Evolutionary conservation across 2,113 vertebrate genomes (phyloP).

Genomic region (Amia ocellicauda): DNA sequence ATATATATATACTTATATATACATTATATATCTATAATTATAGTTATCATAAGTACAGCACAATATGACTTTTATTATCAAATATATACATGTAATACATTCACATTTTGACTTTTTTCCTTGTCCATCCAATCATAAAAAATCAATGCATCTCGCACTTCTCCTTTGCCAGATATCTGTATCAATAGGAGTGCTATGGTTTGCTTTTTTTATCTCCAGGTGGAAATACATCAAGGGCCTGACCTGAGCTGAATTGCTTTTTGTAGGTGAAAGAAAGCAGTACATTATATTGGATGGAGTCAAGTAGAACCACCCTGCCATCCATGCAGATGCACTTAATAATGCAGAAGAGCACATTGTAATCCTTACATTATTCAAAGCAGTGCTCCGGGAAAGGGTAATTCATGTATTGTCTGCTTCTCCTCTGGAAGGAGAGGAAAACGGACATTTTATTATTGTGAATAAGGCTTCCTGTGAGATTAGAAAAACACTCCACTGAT

Average conservation of each 20-base stretch:
- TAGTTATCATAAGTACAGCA: too few relatives aligned
- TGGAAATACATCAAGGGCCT: neutral
- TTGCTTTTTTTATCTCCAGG: neutral
- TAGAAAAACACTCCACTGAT: neutral
- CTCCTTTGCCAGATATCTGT: too few relatives aligned
- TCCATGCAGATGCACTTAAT: neutral
- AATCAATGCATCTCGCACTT: too few relatives aligned
- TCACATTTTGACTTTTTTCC: too few relatives aligned
- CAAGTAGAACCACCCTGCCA: neutral
- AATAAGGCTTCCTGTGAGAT: neutral
- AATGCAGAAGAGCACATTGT: neutral
- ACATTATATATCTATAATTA: too few relatives aligned
- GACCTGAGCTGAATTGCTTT: neutral
- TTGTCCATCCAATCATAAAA: too few relatives aligned
- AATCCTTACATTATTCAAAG: slow-evolving; percentile 1
- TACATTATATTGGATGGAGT: neutral
- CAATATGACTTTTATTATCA: too few relatives aligned
- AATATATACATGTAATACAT: too few relatives aligned
- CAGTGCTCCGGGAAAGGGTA: neutral
- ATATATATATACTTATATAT: too few relatives aligned
- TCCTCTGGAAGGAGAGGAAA: neutral
- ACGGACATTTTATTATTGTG: neutral
- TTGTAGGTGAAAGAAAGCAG: neutral
- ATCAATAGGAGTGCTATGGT: too few relatives aligned
- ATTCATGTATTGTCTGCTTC: neutral